phyloP scores from a whole-genome alignment of 2,113 vertebrate species.

The Todiramphus saurophagus region DNA sequence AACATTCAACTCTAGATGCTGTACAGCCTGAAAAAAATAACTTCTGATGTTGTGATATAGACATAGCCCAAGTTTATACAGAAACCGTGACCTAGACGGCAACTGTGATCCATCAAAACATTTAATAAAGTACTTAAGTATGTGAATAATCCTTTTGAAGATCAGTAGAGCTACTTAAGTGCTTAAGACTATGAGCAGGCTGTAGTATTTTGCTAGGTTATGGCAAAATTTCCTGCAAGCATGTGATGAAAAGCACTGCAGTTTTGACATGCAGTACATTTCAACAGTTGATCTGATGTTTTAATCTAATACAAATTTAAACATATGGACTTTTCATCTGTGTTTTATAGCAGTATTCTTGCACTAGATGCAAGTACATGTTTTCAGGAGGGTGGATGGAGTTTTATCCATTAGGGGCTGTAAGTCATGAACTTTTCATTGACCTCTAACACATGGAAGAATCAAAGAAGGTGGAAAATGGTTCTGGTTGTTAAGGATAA shows the following conservation, averaged over 20 bases:
- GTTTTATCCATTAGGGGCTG: neutral
- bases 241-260: neutral
- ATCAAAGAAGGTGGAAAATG: neutral
- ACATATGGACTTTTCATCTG: neutral
- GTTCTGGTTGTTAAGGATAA: neutral
- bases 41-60: neutral
- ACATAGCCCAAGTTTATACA: neutral
- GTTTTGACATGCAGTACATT: neutral
- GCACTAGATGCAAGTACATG: neutral
- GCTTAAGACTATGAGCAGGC: neutral
- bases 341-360: neutral
- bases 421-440: neutral
- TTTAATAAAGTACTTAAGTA: neutral
- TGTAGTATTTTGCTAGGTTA: neutral
- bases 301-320: neutral
- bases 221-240: neutral
- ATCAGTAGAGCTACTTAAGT: neutral
- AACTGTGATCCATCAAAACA: neutral
- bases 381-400: neutral
- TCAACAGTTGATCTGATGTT: neutral
- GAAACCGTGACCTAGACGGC: neutral
- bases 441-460: neutral
- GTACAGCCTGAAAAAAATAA: neutral
- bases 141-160: constrained; percentile 13
- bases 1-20: neutral